phyloP scores from a whole-genome alignment of 2,113 vertebrate genomes.

The Chlamydotis undulata region DNA sequence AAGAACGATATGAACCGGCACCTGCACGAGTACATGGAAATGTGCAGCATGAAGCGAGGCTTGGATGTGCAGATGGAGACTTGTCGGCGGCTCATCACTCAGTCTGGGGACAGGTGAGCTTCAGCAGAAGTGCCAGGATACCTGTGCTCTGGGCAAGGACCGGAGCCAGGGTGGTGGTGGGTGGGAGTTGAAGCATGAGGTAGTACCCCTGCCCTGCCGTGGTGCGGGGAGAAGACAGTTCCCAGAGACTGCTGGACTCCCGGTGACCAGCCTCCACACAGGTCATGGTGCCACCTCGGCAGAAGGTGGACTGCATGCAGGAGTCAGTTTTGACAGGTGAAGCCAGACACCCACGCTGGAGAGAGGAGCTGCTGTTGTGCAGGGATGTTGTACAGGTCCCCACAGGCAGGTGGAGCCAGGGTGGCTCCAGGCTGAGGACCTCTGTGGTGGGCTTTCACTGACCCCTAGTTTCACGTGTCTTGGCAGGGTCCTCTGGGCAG shows the following conservation, averaged over 20 bases:
- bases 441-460: background rate
- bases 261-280: background rate
- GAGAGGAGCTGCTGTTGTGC: background rate
- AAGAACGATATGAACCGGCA: constrained; percentile 98
- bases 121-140: background rate
- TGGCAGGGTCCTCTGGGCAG: background rate
- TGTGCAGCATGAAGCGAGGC: constrained; percentile 98
- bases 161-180: background rate
- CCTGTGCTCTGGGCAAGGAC: fast-evolving
- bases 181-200: background rate
- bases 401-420: background rate
- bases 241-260: background rate
- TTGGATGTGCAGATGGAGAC: constrained; percentile 99
- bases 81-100: constrained; percentile 92
- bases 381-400: fast-evolving
- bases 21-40: constrained; percentile 98
- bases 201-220: background rate
- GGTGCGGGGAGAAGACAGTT: background rate
- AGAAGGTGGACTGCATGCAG: background rate
- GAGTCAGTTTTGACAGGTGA: background rate
- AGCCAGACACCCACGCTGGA: background rate
- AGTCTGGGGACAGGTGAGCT: constrained; percentile 88
- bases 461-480: background rate
- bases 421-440: background rate
- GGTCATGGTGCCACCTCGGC: background rate